Base-by-base conservation (phyloP, 2,888 invertebrate genomes). In the Spisula solida region DNA sequence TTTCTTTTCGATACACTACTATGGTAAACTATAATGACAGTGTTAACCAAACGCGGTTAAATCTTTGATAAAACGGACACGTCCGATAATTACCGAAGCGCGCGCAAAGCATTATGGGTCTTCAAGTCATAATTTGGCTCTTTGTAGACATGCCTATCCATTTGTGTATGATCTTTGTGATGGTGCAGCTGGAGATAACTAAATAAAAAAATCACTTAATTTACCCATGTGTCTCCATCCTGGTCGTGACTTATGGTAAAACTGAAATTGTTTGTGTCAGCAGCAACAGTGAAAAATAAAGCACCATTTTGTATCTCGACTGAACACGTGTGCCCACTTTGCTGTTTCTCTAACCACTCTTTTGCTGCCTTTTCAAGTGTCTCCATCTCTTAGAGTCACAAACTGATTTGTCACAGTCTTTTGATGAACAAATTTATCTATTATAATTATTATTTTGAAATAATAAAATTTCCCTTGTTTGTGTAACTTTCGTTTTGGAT, bases 301-400 rank as follows among this genome's bases (percentile, higher is more conserved):
- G 41, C 80, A 48, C 47, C 41, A 78, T 66, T 81, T 70, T 81
- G 81, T 47, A 12, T 83, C 29, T 31, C 29, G 12, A 83, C 70
- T 18, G 10, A 48, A 29, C 48, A 75, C 18, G 34, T 82, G 16
- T 47, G 60, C 20, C 25, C 51, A 29, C 10, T 75, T 70, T 83
- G 47, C 18, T 83, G 31, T 2, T 16, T 25, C 48, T 84, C 34
- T 1, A 90, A 66, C 82, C 82, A 87, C 12, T 55, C 47, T 10
- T 66, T 85, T 18, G 90, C 85, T 5, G 48, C 31, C 0, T 80
- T 47, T 79, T 85, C 82, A 29, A 87, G 48, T 85, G n/a, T 25
- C 70, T 90, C 87, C 90, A 90, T 90, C 60, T 18, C 25, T 60
- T n/a, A 60, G 41, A 4, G 4, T 1, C 6, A 60, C 60, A 60